phyloP scores from a whole-genome alignment of 2,888 invertebrate species.

The Listrodromus nycthemerus region DNA sequence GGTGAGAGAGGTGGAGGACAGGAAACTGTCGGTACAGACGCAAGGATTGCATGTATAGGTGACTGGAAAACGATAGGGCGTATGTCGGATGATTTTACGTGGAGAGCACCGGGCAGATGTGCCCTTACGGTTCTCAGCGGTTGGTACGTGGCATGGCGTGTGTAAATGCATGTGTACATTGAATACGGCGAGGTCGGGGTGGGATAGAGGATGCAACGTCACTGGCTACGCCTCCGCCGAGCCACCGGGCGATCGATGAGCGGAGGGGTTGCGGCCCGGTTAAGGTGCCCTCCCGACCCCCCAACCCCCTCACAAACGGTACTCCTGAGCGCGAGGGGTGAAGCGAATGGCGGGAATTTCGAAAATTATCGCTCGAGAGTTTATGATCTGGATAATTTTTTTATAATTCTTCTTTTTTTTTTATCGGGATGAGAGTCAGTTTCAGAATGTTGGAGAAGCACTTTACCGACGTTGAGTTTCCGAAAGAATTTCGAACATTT shows the following conservation, averaged over 20 bases:
- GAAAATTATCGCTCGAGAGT: slow-evolving; percentile 29
- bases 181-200: slow-evolving; percentile 48
- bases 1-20: background rate
- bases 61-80: background rate
- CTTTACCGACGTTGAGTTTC: too few species aligned
- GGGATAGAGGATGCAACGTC: slow-evolving; percentile 62
- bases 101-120: background rate
- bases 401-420: background rate
- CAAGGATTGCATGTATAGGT: background rate
- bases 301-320: too few species aligned
- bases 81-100: background rate
- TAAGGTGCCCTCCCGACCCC: slow-evolving; percentile 53
- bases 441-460: too few species aligned
- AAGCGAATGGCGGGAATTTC: slow-evolving; percentile 43
- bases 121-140: background rate
- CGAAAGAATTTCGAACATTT: too few species aligned
- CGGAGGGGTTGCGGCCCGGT: slow-evolving; percentile 59
- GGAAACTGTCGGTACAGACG: background rate
- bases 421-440: background rate
- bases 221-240: slow-evolving; percentile 65
- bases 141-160: background rate
- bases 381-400: background rate
- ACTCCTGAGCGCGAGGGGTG: background rate
- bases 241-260: slow-evolving; percentile 53
- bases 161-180: slow-evolving; percentile 5